Evolutionary conservation across 2,888 invertebrate genomes (phyloP).

Genomic region (Ophion obscuratus): DNA sequence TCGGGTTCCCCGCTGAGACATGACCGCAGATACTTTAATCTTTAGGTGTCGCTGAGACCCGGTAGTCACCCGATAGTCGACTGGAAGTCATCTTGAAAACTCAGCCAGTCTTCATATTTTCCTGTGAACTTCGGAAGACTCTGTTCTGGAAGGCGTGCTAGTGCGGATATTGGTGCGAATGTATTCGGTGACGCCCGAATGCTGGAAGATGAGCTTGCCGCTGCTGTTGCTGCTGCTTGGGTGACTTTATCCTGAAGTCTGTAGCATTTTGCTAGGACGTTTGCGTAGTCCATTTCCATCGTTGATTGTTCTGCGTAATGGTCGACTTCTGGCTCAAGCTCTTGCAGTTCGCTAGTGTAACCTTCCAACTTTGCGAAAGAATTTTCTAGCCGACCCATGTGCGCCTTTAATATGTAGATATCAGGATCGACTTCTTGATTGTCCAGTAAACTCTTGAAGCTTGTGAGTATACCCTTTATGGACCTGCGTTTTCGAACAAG

Average conservation of each 20-base stretch:
- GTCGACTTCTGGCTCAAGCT: constrained; percentile 7
- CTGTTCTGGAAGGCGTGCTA: constrained; percentile 9
- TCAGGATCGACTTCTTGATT: neutral
- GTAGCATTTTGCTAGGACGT: neutral
- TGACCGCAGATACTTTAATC: constrained; percentile 34
- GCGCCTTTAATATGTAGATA: neutral
- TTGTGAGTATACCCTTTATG: constrained; percentile 9
- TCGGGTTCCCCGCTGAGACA: constrained; percentile 19
- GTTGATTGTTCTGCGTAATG: neutral
- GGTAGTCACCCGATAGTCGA: neutral
- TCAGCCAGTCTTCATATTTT: constrained; percentile 12
- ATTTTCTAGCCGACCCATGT: neutral
- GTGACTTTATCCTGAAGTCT: neutral
- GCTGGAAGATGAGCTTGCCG: too few relatives aligned
- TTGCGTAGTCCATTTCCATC: constrained; percentile 5
- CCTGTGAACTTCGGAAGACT: constrained; percentile 5
- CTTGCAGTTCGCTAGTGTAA: neutral
- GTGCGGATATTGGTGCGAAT: neutral
- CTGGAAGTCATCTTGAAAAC: constrained; percentile 27
- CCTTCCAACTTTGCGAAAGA: neutral
- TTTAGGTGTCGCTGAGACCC: constrained; percentile 21
- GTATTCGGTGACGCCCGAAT: too few relatives aligned
- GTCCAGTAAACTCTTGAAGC: neutral
- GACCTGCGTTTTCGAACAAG: constrained; percentile 22
- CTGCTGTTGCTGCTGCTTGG: too few relatives aligned